Evolutionary conservation across 2,797 vertebrate genomes (phyloP).

Genomic region (Channallabes apus): DNA sequence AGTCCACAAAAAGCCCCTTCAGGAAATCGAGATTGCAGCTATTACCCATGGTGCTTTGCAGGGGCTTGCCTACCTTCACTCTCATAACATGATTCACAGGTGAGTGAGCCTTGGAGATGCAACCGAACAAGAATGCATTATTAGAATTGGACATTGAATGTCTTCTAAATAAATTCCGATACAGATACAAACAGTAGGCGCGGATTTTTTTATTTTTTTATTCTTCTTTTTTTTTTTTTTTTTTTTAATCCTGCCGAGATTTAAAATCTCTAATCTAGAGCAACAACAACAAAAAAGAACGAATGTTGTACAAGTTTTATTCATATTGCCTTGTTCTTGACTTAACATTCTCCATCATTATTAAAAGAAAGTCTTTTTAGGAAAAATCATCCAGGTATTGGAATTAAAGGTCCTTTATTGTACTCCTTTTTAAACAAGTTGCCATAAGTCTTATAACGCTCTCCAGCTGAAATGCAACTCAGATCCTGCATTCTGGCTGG

Average conservation of each 20-base stretch:
- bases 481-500: too few relatives aligned
- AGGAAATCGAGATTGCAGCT: slow-evolving; percentile 98
- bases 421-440: too few relatives aligned
- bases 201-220: background rate
- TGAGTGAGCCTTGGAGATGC: background rate
- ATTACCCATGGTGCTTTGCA: slow-evolving; percentile 99
- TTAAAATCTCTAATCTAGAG: too few relatives aligned
- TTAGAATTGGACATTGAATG: background rate
- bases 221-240: background rate
- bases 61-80: slow-evolving; percentile 97
- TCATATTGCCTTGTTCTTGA: background rate
- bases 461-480: too few relatives aligned
- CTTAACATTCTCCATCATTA: background rate
- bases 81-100: slow-evolving; percentile 91
- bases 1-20: slow-evolving; percentile 99
- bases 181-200: background rate
- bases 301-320: background rate
- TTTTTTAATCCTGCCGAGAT: background rate
- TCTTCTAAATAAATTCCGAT: background rate
- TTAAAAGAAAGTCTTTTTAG: background rate
- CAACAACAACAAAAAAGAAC: background rate
- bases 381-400: background rate
- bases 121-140: background rate
- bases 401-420: background rate
- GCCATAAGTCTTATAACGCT: too few relatives aligned